phyloP scores from a whole-genome alignment of 2,797 vertebrate genomes.

The Mallotus villosus region DNA sequence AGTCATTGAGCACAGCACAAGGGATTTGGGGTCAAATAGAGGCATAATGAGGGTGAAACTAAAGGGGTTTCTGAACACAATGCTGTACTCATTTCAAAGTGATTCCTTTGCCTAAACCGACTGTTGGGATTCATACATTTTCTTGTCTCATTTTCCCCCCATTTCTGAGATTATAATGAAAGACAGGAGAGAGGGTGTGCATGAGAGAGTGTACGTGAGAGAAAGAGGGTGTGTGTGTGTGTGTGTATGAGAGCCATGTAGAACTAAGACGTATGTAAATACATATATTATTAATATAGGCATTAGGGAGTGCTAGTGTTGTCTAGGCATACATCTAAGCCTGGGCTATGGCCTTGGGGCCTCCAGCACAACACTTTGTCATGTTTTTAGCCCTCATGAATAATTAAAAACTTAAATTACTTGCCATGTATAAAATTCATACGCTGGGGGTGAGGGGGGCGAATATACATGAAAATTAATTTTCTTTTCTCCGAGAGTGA shows the following conservation, averaged over 20 bases:
- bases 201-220: not conserved
- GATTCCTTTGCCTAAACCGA: conserved; percentile 42
- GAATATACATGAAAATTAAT: conserved; percentile 99
- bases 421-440: conserved; percentile 99
- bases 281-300: conserved; percentile 92
- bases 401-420: conserved; percentile 99
- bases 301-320: conserved; percentile 83
- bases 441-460: conserved; percentile 78
- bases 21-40: conserved; percentile 14
- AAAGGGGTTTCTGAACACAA: conserved; percentile 50
- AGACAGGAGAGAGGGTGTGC: conserved; percentile 52
- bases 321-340: conserved; percentile 84
- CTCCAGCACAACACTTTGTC: conserved; percentile 87
- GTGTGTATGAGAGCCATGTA: conserved; percentile 72
- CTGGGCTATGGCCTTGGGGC: conserved; percentile 86
- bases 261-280: conserved; percentile 88
- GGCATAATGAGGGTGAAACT: conserved; percentile 50
- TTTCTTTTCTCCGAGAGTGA: conserved; percentile 99
- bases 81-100: conserved; percentile 38
- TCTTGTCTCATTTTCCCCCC: conserved; percentile 68
- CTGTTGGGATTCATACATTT: conserved; percentile 68
- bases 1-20: not conserved
- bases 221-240: not conserved
- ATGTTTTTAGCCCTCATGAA: conserved; percentile 95
- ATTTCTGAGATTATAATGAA: conserved; percentile 31